Evolutionary conservation across 1,140 invertebrate genomes (phyloP).

Genomic region (Temnothorax longispinosus): DNA sequence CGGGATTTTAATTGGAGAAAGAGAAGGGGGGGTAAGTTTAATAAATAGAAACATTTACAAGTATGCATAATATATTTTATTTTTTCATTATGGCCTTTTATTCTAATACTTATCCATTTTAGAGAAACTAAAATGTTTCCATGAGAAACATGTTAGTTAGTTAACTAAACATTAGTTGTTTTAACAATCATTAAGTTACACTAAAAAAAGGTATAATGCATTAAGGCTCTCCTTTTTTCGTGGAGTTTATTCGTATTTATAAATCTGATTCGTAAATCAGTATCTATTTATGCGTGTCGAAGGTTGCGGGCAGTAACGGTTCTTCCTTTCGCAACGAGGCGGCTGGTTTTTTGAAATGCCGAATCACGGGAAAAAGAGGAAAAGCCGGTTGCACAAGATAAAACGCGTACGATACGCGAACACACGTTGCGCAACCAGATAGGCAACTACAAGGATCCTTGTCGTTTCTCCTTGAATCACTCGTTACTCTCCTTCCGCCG

Average conservation of each 20-base stretch:
- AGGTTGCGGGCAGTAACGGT: conserved; percentile 15
- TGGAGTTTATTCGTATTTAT: neutral
- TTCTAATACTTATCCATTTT: too few relatives aligned
- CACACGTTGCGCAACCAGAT: conserved; percentile 46
- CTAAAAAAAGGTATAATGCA: too few relatives aligned
- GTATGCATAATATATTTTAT: too few relatives aligned
- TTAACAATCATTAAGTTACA: too few relatives aligned
- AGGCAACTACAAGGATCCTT: conserved; percentile 39
- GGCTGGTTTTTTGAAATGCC: neutral
- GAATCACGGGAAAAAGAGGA: conserved; percentile 12
- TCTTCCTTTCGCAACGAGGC: conserved; percentile 7
- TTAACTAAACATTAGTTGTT: too few relatives aligned
- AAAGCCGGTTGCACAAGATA: conserved; percentile 40
- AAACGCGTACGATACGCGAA: conserved; percentile 10
- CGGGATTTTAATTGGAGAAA: too few relatives aligned
- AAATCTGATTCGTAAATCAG: neutral
- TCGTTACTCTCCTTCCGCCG: neutral
- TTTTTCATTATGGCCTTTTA: too few relatives aligned
- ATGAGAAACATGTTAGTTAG: too few relatives aligned
- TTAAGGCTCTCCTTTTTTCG: neutral
- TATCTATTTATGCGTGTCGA: conserved; percentile 10
- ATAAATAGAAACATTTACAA: too few relatives aligned
- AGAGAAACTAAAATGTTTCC: too few relatives aligned
- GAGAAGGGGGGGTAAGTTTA: too few relatives aligned
- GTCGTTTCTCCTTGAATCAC: conserved; percentile 48